Base-by-base conservation (phyloP, 1,140 invertebrate species). In the Bombus difficillimus region DNA sequence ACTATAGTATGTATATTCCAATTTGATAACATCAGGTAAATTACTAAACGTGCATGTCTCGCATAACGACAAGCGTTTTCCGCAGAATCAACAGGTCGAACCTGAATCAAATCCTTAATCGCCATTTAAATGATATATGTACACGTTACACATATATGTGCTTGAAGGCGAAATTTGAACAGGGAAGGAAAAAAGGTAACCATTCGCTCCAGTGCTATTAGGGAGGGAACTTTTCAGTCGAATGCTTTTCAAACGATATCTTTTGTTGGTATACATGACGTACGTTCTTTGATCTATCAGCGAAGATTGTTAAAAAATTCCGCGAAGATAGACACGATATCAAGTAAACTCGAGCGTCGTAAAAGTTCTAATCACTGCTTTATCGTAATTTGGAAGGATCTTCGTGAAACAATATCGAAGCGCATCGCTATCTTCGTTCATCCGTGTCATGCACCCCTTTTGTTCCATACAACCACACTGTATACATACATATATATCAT, bases 361-460 rank as follows among this genome's bases (percentile, higher is more conserved):
- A 85, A 81, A 89, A 88, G n/a, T 75, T 73, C 64, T 84, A 82
- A 87, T 88, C 34, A 57, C 72, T 77, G 43, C 28, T 88, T 85
- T 72, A 85, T 25, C 82, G 41, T 85, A 34, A 59, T 81, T 68
- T 64, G 57, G 41, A 69, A 69, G 43, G 77, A 85, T 43, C 39
- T 68, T 81, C 72, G 72, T 68, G 74, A 86, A 85, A 59, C 66
- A 88, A 76, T 76, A 68, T 85, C 75, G 53, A 71, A 78, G 41
- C 37, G 57, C 47, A 85, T 82, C 74, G 62, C 80, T 75, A 75
- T 89, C 87, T 80, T 85, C 83, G 74, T 77, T 85, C 71, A 62
- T 4, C 37, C 59, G 57, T 85, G 57, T 75, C 66, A 62, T 53
- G 43, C 77, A 81, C 64, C 72, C 88, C 74, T 59, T 83, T 43